A percentile compares a stretch with the other conserved stretches of the same genome.
Evolutionary conservation across 1,140 invertebrate genomes (phyloP).

Genomic region (Achatina immaculata): DNA sequence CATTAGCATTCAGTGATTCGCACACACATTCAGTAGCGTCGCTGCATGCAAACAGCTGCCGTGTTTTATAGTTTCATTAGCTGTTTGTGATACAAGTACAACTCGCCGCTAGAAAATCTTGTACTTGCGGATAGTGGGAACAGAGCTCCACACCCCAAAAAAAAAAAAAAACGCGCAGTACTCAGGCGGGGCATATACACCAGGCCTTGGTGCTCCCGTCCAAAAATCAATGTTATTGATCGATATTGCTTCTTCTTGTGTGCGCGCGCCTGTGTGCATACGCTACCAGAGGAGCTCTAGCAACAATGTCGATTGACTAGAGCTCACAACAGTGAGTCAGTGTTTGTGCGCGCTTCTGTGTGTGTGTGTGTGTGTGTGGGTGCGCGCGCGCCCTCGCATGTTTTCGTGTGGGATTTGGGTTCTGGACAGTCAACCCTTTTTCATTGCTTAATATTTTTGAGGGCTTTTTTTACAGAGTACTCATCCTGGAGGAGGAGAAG

Average conservation of each 20-base stretch:
- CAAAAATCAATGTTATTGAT: slow-evolving; percentile 28
- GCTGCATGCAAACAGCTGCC: background rate
- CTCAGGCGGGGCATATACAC: background rate
- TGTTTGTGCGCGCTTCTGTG: background rate
- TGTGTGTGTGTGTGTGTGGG: background rate
- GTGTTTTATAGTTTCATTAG: background rate
- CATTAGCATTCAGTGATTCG: background rate
- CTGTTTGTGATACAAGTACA: background rate
- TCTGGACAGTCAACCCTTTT: no score
- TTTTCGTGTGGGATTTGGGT: no score
- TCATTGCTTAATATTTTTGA: background rate
- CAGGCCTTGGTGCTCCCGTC: background rate
- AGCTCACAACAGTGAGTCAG: background rate
- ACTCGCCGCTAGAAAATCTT: background rate
- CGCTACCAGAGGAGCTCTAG: background rate
- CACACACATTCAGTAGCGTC: background rate
- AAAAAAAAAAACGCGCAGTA: background rate
- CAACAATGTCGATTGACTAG: background rate
- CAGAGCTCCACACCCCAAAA: background rate
- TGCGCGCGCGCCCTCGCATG: background rate
- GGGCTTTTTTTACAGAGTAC: background rate
- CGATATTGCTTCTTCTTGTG: slow-evolving; percentile 19
- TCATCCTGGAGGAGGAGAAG: no score
- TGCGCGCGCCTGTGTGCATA: background rate
- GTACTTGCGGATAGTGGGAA: background rate